phyloP scores from a whole-genome alignment of 2,113 vertebrate genomes.

The Aldabrachelys gigantea region DNA sequence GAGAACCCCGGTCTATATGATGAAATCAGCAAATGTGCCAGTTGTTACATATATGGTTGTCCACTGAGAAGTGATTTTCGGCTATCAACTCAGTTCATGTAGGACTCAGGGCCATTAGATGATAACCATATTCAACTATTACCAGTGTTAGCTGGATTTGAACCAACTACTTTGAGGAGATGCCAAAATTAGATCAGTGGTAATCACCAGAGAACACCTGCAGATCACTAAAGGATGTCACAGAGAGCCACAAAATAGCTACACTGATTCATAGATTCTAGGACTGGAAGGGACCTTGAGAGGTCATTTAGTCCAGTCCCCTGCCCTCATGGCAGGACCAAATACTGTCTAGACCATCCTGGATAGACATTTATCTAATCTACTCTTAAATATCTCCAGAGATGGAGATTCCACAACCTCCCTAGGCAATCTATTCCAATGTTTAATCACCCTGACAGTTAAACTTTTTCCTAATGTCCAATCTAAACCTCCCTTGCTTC shows the following conservation, averaged over 20 bases:
- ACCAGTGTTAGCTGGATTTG: neutral
- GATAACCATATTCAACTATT: neutral
- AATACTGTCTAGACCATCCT: too few species aligned
- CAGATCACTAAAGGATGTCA: neutral
- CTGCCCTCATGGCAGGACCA: too few species aligned
- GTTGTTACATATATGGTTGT: fast-evolving
- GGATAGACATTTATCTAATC: too few species aligned
- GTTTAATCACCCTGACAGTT: too few species aligned
- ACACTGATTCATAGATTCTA: neutral
- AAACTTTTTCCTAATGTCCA: too few species aligned
- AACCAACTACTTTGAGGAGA: neutral
- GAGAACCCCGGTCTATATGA: fast-evolving
- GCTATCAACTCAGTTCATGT: fast-evolving
- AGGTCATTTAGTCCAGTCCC: too few species aligned
- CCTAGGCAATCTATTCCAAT: too few species aligned
- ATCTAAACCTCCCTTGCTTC: too few species aligned
- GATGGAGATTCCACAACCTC: too few species aligned
- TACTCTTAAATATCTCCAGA: too few species aligned
- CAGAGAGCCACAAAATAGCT: neutral
- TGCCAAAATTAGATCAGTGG: fast-evolving
- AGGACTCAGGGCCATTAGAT: neutral
- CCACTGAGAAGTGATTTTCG: fast-evolving
- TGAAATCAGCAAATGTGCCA: neutral
- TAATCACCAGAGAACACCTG: neutral
- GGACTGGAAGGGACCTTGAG: too few species aligned